Base-by-base conservation (phyloP, 2,797 vertebrate species). In the Pipistrellus pygmaeus region DNA sequence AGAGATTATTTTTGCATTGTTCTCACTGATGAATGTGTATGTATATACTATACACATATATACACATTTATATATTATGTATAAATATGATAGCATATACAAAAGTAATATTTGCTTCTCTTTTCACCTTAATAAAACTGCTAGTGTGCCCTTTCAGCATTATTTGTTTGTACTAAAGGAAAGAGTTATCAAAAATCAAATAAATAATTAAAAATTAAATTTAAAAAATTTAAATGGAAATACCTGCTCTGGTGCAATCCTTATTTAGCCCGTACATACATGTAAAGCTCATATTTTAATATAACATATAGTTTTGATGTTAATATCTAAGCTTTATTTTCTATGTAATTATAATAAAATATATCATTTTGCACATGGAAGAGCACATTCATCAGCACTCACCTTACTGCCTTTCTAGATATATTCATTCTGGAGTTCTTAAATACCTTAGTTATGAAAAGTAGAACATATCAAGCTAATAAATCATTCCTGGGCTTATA, bases 301-400 rank as follows among this genome's bases (percentile, higher is more conserved):
- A 69, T 68, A 25, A 12, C 4, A 18, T 60, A 66, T 71, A 64
- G 5, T 23, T 44, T 90, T 94, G 60, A 30, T 62, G 77, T 48
- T 72, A 78, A 64, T 30, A 88, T 57, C 7, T 86, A 86, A 78
- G 55, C 66, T 81, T 88, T 69, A 80, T 86, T 76, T 95, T 14
- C 13, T 94, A 9, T 53, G 2, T 64, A 72, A 91, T 77, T 91
- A 81, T 46, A 82, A 44, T 81, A 75, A 51, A 80, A 32, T 62
- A 32, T 57, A n/a, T 86, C 20, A n/a, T 69, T 86, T 78, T n/a
- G 1, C 38, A n/a, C 20, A 44, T 73, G 60, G 27, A 80, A 90
- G 38, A 84, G 11, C n/a, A 82, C 18, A 76, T 48, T 91, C 55
- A 77, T 90, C 41, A 77, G 8, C 12, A 83, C 1, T 75, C 9